Conservation (phyloP, 2,888 invertebrate genomes). For the Eupelmus urozonus region DNA sequence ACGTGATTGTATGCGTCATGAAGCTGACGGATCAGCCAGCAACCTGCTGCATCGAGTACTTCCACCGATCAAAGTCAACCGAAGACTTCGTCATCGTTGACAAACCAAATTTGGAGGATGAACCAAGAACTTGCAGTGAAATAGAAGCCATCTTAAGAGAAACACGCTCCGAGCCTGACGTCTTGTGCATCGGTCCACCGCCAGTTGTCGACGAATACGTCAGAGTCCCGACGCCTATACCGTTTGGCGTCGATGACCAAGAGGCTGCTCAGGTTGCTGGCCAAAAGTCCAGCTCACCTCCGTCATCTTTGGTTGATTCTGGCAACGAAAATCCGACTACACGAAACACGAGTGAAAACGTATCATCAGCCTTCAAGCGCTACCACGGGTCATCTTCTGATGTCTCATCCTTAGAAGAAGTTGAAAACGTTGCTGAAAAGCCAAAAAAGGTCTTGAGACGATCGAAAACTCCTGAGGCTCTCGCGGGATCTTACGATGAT, state of each 20-base stretch:
- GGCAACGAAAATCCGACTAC: constrained; percentile 69
- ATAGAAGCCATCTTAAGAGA: constrained; percentile 48
- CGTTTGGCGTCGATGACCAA: constrained; percentile 66
- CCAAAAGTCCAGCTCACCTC: constrained; percentile 67
- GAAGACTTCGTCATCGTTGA: constrained; percentile 28
- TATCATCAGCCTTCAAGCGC: constrained; percentile 58
- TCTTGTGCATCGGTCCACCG: constrained; percentile 43
- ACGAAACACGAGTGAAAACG: constrained; percentile 62
- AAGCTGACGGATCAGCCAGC: constrained; percentile 66
- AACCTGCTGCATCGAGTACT: constrained; percentile 65
- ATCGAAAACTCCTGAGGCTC: constrained; percentile 61
- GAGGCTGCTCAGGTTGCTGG: constrained; percentile 59
- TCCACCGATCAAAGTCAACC: constrained; percentile 40
- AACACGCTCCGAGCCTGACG: constrained; percentile 48
- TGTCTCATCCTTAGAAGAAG: constrained; percentile 67
- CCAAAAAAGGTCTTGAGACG: constrained; percentile 51
- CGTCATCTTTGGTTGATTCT: constrained; percentile 70
- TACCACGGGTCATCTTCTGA: constrained; percentile 65
- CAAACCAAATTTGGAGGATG: background rate
- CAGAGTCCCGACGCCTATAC: constrained; percentile 72
- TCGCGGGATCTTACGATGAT: constrained; percentile 33
- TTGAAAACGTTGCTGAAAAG: constrained; percentile 38
- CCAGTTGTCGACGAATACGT: constrained; percentile 65
- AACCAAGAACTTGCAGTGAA: constrained; percentile 5
- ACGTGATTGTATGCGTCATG: constrained; percentile 67